phyloP scores from a whole-genome alignment of 1,140 invertebrate species.

The Drosophila pachea region DNA sequence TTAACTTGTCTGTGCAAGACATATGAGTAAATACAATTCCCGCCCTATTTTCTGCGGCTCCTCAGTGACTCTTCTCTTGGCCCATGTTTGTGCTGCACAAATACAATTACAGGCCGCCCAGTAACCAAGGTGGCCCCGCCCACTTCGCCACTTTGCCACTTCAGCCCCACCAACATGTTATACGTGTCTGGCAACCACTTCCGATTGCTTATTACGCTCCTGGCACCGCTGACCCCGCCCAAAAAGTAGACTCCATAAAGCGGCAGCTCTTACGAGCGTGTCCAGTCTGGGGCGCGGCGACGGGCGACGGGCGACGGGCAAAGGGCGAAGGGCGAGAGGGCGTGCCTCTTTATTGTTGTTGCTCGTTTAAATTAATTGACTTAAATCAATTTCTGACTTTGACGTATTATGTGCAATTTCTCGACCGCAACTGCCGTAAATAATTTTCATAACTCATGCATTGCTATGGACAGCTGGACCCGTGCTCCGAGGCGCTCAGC shows the following conservation, averaged over 20 bases:
- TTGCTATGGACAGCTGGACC: slow-evolving; percentile 27
- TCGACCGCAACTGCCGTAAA: slow-evolving; percentile 55
- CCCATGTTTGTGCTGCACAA: slow-evolving; percentile 60
- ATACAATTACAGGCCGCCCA: slow-evolving; percentile 65
- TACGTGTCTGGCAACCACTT: slow-evolving; percentile 60
- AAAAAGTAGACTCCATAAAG: slow-evolving; percentile 50
- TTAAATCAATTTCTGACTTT: slow-evolving; percentile 77
- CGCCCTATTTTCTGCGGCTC: slow-evolving; percentile 1
- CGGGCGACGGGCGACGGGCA: slow-evolving; percentile 7
- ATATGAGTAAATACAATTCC: slow-evolving; percentile 70
- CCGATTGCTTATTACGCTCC: slow-evolving; percentile 64
- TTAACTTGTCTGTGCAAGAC: slow-evolving; percentile 75
- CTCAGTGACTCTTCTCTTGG: slow-evolving; percentile 11
- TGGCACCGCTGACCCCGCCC: slow-evolving; percentile 10
- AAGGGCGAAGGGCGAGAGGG: slow-evolving; percentile 11
- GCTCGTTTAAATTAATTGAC: slow-evolving; percentile 73
- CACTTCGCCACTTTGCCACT: slow-evolving; percentile 48
- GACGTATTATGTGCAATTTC: slow-evolving; percentile 68
- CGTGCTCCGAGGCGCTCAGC: not conserved
- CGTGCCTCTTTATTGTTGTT: slow-evolving; percentile 46
- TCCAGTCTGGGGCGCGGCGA: not conserved
- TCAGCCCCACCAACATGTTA: slow-evolving; percentile 47
- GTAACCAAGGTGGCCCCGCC: slow-evolving; percentile 36
- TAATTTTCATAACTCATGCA: slow-evolving; percentile 71
- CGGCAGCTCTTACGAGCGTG: slow-evolving; percentile 17